Conservation (phyloP, 2,113 vertebrate species). For the Trinectes maculatus region DNA sequence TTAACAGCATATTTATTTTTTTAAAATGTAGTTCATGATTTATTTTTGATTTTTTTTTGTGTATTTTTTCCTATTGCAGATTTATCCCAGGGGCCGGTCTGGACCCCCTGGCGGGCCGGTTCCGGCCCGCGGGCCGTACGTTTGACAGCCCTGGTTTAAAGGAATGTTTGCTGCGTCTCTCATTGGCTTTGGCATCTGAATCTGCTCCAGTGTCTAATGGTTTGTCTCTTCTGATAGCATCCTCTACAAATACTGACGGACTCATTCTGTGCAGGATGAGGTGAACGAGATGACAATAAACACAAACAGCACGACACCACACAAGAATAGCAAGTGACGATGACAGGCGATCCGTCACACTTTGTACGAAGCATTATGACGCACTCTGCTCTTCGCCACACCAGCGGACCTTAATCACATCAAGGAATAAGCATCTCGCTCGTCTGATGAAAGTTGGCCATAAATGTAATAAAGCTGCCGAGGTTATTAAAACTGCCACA, state of each 20-base stretch:
- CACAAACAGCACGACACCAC: not conserved
- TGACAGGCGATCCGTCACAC: slow-evolving; percentile 24
- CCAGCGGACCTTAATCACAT: slow-evolving; percentile 62
- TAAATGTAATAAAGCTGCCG: slow-evolving; percentile 75
- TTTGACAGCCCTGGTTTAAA: too few relatives aligned
- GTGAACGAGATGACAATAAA: slow-evolving; percentile 8
- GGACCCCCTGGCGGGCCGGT: too few relatives aligned
- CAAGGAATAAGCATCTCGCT: slow-evolving; percentile 65
- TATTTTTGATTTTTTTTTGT: too few relatives aligned
- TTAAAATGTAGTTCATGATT: too few relatives aligned
- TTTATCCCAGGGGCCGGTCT: too few relatives aligned
- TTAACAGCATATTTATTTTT: too few relatives aligned
- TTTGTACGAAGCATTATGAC: slow-evolving; percentile 41
- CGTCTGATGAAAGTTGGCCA: slow-evolving; percentile 69
- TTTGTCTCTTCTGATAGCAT: not conserved
- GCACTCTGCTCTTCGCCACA: slow-evolving; percentile 19
- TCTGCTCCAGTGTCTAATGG: not conserved
- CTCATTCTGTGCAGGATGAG: not conserved
- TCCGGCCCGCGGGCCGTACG: too few relatives aligned
- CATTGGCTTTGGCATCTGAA: slow-evolving; percentile 17
- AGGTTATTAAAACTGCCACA: slow-evolving; percentile 77
- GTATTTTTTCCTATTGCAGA: too few relatives aligned
- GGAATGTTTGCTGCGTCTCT: slow-evolving; percentile 17
- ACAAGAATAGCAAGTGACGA: slow-evolving; percentile 7
- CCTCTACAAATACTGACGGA: not conserved